Base-by-base conservation (phyloP, 30 jellyfish, hydroid and myxozoan species). In the Morbakka virulenta region DNA sequence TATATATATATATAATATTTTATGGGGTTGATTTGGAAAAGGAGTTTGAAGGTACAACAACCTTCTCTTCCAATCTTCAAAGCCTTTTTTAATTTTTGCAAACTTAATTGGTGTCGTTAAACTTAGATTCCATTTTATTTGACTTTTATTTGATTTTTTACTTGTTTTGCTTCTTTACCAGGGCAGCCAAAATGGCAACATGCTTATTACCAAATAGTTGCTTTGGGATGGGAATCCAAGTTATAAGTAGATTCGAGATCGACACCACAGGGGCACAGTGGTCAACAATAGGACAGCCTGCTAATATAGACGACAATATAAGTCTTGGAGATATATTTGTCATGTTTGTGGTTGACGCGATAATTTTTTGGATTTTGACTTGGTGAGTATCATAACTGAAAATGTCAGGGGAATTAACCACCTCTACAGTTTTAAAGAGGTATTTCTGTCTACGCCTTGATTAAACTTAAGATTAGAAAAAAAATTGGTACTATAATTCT, bases 191-290 rank as follows among this genome's bases (percentile, higher is more conserved):
- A 68, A 82, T 88, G 32, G 98, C 91, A 64, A 81, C 96, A 35
- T 91, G 98, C 77, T 87, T 91, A 28, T 88, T 91, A n/a, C 98
- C 98, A 2, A 91, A 91, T 77, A 82, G 95, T 51, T 91, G 98
- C 83, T 92, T 91, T 27, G 98, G 98, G 20, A 91, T 91, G 65
- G 93, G 84, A 3, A 91, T 84, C 20, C 95, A 91, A 65, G 66
- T 91, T 47, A 36, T 91, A n/a, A 66, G 96, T 4, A 86, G 78
- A 30, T 62, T 61, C 41, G 98, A 91, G 66, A 79, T 89, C 13
- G 64, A 87, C 3, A 84, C 77, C 53, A 81, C 82, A 47, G 98
- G 98, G 11, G 87, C 52, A 1, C 77, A 69, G 35, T 91, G 95
- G 95, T 32, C 69, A 51, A 83, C 57, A 30, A 29, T 91, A n/a